Percentiles rank a stretch among this genome's conserved stretches.
These are phyloP conservation scores for Verasper variegatus DNA, from an alignment of 2,113 vertebrate genomes.

Conservation along the genomic window DNA sequence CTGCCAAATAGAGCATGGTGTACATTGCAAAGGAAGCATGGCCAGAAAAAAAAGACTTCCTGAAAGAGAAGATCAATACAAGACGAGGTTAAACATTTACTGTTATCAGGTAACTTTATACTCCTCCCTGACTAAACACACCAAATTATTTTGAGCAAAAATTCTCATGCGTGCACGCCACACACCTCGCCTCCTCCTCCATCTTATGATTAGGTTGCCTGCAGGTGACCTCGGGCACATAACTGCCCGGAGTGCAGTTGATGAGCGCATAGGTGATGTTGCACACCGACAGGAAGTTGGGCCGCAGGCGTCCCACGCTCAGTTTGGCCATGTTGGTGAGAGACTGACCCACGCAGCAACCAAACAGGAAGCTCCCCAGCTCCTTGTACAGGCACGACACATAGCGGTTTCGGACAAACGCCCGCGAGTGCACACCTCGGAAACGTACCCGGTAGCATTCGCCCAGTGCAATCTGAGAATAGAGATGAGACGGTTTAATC, in stretches of 20 bases:
- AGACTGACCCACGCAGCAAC: conserved; percentile 85
- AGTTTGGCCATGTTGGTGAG: conserved; percentile 86
- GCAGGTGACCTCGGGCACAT: conserved; percentile 75
- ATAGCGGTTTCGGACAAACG: conserved; percentile 77
- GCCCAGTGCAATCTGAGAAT: conserved; percentile 79
- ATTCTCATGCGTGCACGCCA: neutral
- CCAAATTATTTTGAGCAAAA: neutral
- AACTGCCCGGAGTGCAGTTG: conserved; percentile 66
- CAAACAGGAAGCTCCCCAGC: conserved; percentile 87
- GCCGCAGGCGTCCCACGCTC: conserved; percentile 82
- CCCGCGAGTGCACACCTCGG: conserved; percentile 63
- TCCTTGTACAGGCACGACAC: conserved; percentile 85
- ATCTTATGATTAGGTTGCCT: conserved; percentile 35
- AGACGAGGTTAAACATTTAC: conserved; percentile 49
- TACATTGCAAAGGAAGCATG: conserved; percentile 87
- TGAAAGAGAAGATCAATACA: conserved; percentile 71
- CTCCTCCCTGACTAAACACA: conserved; percentile 15
- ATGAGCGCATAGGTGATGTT: conserved; percentile 77
- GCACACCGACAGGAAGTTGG: conserved; percentile 83
- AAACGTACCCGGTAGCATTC: conserved; percentile 79
- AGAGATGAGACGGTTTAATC: neutral
- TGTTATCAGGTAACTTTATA: neutral
- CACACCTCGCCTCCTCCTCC: conserved; percentile 81
- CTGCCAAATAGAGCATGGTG: conserved; percentile 85
- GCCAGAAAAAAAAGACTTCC: conserved; percentile 87